These are phyloP conservation scores for Bombyx huttoni DNA, from an alignment of 2,888 invertebrate genomes.

Conservation along the genomic window DNA sequence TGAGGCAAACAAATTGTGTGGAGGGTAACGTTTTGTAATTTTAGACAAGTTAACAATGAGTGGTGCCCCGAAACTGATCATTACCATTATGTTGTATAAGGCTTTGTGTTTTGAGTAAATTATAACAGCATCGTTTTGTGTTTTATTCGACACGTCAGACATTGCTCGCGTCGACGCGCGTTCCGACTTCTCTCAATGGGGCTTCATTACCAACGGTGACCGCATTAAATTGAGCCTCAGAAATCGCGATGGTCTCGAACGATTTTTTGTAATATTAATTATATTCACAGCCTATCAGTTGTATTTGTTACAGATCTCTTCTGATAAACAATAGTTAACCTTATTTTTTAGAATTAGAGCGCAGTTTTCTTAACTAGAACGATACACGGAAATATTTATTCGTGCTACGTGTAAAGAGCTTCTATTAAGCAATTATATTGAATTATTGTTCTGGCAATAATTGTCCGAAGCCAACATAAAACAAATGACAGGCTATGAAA, in stretches of 20 bases:
- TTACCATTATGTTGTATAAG: constrained; percentile 67
- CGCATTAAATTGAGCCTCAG: constrained; percentile 42
- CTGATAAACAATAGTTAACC: constrained; percentile 26
- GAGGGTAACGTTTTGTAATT: constrained; percentile 56
- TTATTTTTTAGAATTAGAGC: constrained; percentile 26
- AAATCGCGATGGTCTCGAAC: constrained; percentile 35
- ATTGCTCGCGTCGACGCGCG: constrained; percentile 29
- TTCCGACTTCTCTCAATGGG: constrained; percentile 36
- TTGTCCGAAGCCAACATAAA: constrained; percentile 25
- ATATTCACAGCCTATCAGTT: constrained; percentile 15
- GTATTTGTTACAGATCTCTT: constrained; percentile 9
- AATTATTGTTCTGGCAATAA: constrained; percentile 46
- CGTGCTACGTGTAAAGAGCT: constrained; percentile 27
- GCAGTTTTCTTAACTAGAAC: constrained; percentile 34
- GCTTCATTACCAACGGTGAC: constrained; percentile 66
- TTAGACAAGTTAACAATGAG: constrained; percentile 65
- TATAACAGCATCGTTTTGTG: constrained; percentile 62
- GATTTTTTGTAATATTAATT: constrained; percentile 13
- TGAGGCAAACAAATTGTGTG: constrained; percentile 60
- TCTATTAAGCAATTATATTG: constrained; percentile 54
- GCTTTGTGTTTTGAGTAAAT: constrained; percentile 73
- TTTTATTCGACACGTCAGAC: constrained; percentile 52
- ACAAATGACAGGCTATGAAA: constrained; percentile 29
- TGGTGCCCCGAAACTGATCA: constrained; percentile 62
- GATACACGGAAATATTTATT: constrained; percentile 33